A percentile compares a stretch with the other conserved stretches of the same genome.
phyloP scores from a whole-genome alignment of 2,113 vertebrate species.

The Pygoscelis adeliae region DNA sequence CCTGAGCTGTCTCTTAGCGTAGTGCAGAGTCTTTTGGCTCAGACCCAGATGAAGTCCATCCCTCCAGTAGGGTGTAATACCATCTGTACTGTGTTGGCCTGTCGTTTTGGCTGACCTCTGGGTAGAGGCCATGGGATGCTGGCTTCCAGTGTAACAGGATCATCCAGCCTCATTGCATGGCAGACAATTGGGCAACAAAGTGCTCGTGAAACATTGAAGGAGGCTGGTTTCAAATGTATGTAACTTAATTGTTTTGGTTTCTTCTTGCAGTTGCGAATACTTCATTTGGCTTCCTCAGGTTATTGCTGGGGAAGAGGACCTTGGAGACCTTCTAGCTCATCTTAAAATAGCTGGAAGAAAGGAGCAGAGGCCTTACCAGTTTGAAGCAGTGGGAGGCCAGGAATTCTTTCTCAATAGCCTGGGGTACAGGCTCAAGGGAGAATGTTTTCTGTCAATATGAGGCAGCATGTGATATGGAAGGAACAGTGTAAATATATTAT shows the following conservation, averaged over 20 bases:
- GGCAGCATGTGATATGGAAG: neutral
- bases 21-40: neutral
- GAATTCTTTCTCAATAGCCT: neutral
- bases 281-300: constrained; percentile 26
- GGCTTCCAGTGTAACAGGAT: neutral
- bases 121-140: neutral
- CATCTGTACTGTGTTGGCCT: neutral
- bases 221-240: constrained; percentile 30
- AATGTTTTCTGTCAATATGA: neutral
- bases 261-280: constrained; percentile 51
- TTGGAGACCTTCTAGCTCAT: neutral
- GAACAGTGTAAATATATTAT: neutral
- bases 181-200: constrained; percentile 36
- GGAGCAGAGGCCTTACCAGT: neutral
- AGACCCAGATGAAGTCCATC: neutral
- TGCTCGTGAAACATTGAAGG: constrained; percentile 58
- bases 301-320: constrained; percentile 2
- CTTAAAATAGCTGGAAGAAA: neutral
- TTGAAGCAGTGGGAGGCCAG: neutral
- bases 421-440: neutral
- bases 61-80: neutral
- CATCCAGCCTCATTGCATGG: neutral
- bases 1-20: neutral
- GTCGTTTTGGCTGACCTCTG: neutral
- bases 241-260: constrained; percentile 61